phyloP scores from a whole-genome alignment of 2,113 vertebrate genomes.

The Oenanthe oenanthe region DNA sequence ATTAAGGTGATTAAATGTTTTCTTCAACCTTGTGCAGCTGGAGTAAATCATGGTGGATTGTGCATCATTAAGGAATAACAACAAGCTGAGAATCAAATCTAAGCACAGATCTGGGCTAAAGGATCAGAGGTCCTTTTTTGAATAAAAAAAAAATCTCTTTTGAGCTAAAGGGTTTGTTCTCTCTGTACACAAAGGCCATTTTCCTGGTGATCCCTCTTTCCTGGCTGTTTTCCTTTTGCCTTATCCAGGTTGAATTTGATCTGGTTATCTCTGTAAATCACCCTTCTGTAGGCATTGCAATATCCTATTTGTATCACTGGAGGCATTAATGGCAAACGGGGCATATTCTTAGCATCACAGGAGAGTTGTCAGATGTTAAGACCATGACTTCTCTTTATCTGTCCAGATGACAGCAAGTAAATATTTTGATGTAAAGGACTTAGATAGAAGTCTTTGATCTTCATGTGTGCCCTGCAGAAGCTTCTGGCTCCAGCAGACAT shows the following conservation, averaged over 20 bases:
- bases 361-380: constrained; percentile 45
- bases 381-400: constrained; percentile 53
- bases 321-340: neutral
- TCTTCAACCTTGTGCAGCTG: neutral
- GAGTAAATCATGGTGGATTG: neutral
- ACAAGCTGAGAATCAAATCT: neutral
- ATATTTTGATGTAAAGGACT: constrained; percentile 57
- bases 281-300: neutral
- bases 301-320: constrained; percentile 12
- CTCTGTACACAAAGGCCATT: neutral
- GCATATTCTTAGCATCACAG: neutral
- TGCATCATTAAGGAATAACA: neutral
- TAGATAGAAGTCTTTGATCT: constrained; percentile 62
- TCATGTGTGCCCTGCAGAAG: constrained; percentile 27
- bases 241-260: neutral
- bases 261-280: neutral
- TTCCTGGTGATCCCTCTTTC: neutral
- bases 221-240: neutral
- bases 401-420: constrained; percentile 60
- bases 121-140: neutral
- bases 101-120: neutral
- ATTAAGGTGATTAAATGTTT: neutral
- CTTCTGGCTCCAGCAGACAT: constrained; percentile 15
- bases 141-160: neutral
- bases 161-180: neutral